Evolutionary conservation across 1,140 invertebrate species (phyloP).

Genomic region (Drosophila aff.): DNA sequence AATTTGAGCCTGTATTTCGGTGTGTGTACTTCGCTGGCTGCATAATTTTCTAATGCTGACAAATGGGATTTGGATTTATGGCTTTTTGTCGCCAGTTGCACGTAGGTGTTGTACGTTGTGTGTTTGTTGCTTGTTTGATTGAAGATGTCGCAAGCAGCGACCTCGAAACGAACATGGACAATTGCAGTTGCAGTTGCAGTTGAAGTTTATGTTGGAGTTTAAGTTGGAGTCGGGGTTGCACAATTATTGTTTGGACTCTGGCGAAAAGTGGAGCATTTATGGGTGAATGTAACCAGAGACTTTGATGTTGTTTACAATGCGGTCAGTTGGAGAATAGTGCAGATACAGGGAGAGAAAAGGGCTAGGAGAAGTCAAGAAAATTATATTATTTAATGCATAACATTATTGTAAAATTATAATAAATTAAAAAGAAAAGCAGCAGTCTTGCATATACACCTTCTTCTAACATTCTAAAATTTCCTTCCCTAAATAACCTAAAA

Average conservation of each 20-base stretch:
- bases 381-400: background rate
- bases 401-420: background rate
- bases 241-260: constrained; percentile 22
- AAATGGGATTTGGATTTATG: constrained; percentile 83
- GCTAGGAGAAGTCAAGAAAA: too few species aligned
- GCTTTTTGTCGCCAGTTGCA: constrained; percentile 67
- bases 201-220: constrained; percentile 18
- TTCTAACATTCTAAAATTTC: background rate
- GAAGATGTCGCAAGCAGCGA: constrained; percentile 77
- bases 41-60: constrained; percentile 83
- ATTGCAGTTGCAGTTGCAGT: constrained; percentile 25
- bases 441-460: background rate
- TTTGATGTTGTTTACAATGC: background rate
- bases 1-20: constrained; percentile 70
- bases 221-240: constrained; percentile 36
- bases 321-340: background rate
- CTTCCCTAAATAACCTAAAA: background rate
- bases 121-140: constrained; percentile 63
- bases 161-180: constrained; percentile 66
- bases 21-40: constrained; percentile 58
- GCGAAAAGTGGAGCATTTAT: constrained; percentile 43
- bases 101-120: constrained; percentile 64
- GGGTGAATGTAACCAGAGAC: constrained; percentile 22
- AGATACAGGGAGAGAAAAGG: background rate
- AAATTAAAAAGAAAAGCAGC: background rate